phyloP scores from a whole-genome alignment of 1,140 invertebrate species.

The Heliconius hewitsoni region DNA sequence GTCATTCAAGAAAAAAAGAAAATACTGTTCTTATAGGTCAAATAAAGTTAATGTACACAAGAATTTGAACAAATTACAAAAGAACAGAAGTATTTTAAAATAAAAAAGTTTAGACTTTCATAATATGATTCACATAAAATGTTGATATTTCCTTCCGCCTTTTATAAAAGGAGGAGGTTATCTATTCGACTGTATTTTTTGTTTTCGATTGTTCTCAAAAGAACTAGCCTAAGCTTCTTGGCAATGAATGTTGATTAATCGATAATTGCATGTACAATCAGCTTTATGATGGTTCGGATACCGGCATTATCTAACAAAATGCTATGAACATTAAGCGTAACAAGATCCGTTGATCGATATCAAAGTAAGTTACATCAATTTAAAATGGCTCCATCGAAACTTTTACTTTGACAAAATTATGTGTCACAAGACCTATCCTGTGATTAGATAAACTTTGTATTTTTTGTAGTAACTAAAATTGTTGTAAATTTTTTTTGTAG shows the following conservation, averaged over 20 bases:
- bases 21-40: too few relatives aligned
- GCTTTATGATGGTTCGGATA: not conserved
- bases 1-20: too few relatives aligned
- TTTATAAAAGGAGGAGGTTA: too few relatives aligned
- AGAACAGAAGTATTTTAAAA: too few relatives aligned
- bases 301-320: not conserved
- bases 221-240: not conserved
- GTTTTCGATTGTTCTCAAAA: not conserved
- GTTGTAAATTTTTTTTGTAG: too few relatives aligned
- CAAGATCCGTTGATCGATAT: not conserved
- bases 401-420: not conserved
- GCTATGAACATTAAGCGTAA: not conserved
- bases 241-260: not conserved
- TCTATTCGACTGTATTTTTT: too few relatives aligned
- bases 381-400: not conserved
- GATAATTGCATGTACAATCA: not conserved
- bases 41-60: too few relatives aligned
- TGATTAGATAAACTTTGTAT: too few relatives aligned
- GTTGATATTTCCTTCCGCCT: not conserved
- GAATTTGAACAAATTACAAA: too few relatives aligned
- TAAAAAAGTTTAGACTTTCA: not conserved
- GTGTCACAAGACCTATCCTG: not conserved
- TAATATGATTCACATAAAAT: not conserved
- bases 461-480: too few relatives aligned
- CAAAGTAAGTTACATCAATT: slow-evolving; percentile 5